Evolutionary conservation across 2,888 invertebrate genomes (phyloP), one percentile per base, ranked within the genome.

Genomic region (Steromphala cineraria): DNA sequence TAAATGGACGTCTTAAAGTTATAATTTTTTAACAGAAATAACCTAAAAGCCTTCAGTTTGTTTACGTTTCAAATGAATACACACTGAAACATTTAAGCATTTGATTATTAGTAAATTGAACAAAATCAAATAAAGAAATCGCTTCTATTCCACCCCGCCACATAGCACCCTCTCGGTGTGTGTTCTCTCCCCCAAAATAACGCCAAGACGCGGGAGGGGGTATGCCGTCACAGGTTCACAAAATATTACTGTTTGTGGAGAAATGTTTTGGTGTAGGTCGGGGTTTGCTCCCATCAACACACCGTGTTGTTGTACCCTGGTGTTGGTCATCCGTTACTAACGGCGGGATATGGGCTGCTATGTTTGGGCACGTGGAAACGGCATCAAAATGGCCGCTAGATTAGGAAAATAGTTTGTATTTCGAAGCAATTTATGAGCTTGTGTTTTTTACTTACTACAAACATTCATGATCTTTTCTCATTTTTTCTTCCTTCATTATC

Each of bases 351-450:
- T 71, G 71, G 40, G 71, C 40, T 40, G 71, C n/a, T 4, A 36
- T 79, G 79, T 83, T 83, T 80, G 56, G 79, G 15, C 83, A 83
- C 79, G 75, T 83, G 83, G 77, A 62, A 74, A 56, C 71, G 31
- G 21, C 52, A 76, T 83, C 80, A 83, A 46, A 74, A 79, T 71
- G 46, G 46, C 36, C 74, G 75, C 77, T 74, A 78, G 79, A 81
- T 81, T 83, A 83, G 75, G 79, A 74, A 83, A 81, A 81, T 79
- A 81, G 81, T 84, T 83, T 78, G 78, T 80, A 83, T 82, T 84
- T 74, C 78, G 74, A 46, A 62, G 78, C 81, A 84, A 82, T 82
- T 82, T 81, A 82, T 84, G 82, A 82, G 31, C 71, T 36, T 36
- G 71, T 71, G 71, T 71, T 71, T 71, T 71, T 71, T 36, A 71